These are phyloP conservation scores for Portunus trituberculatus DNA, from an alignment of 1,140 invertebrate genomes.

Conservation along the genomic window DNA sequence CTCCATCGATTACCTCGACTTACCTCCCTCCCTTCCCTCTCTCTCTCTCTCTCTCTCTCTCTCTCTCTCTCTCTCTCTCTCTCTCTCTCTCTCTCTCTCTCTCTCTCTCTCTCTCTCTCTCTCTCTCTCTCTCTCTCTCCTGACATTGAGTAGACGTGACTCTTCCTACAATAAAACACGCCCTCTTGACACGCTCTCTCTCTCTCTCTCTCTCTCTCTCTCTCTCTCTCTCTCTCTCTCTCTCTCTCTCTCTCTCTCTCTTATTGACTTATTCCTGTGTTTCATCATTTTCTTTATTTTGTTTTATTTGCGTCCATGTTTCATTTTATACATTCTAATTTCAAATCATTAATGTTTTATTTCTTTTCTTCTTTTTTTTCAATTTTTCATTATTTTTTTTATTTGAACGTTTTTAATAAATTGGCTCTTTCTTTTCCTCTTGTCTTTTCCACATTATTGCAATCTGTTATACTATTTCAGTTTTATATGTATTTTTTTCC, in stretches of 20 bases:
- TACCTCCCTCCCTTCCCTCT: not conserved
- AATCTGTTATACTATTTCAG: no score
- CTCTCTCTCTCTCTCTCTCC: no score
- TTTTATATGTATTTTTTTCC: no score
- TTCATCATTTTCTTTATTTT: not conserved
- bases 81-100: not conserved
- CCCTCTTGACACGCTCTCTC: not conserved
- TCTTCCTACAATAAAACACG: not conserved
- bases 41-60: not conserved
- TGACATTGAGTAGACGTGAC: not conserved
- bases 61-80: not conserved
- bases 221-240: slow-evolving; percentile 9
- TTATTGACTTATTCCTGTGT: not conserved
- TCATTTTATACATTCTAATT: no score
- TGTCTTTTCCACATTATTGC: no score
- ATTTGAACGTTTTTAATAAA: no score
- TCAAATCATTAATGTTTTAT: no score
- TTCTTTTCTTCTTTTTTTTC: no score
- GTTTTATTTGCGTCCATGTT: no score
- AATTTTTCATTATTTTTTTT: no score
- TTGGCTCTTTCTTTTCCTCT: no score
- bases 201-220: not conserved
- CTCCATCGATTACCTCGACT: not conserved
- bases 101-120: not conserved
- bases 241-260: slow-evolving; percentile 20